Base-by-base conservation (phyloP, 1,140 invertebrate genomes). In the Eumaeus atala region DNA sequence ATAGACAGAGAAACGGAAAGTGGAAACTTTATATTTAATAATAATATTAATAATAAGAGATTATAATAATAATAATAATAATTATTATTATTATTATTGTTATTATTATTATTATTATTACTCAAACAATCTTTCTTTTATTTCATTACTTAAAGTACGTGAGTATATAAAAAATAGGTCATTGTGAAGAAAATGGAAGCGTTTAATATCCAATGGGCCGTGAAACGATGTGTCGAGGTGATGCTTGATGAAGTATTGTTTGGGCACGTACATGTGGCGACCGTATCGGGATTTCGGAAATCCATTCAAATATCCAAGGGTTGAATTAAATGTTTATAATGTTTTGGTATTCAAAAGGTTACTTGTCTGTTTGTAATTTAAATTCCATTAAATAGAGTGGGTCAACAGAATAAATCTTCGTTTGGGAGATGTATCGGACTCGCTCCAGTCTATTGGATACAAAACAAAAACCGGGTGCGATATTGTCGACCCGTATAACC, bases 171-270 rank as follows among this genome's bases (percentile, higher is more conserved):
- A 28, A 28, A 28, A 28, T 28, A 28, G 21, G 21, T 6, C 62
- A 67, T 67, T 61, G 67, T 65, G 61, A 74, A 76, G 72, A 73
- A 80, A 79, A 77, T 73, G 62, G 70, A 72, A 71, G 67, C 72
- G 72, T 72, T 82, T 78, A 84, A 82, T 76, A 77, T 51, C 61
- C 61, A 72, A 78, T 74, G 67, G 69, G 48, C 71, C 79, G 74
- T 85, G 79, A 83, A 83, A 83, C 80, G 73, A 81, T 55, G 35
- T 28, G 21, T 28, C 56, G 56, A 48, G 42, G 35, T 58, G 61
- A 66, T 61, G 72, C 67, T 75, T 80, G 75, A 85, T 77, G 72
- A 80, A 77, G 68, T 77, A 80, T 77, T 82, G 73, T 83, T 73
- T 76, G 74, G 72, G 62, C 66, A 69, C 66, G 61, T 53, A 67